Evolutionary conservation across 2,888 invertebrate genomes (phyloP), one percentile per base, ranked within the genome.

Genomic region (Drosophila dives): DNA sequence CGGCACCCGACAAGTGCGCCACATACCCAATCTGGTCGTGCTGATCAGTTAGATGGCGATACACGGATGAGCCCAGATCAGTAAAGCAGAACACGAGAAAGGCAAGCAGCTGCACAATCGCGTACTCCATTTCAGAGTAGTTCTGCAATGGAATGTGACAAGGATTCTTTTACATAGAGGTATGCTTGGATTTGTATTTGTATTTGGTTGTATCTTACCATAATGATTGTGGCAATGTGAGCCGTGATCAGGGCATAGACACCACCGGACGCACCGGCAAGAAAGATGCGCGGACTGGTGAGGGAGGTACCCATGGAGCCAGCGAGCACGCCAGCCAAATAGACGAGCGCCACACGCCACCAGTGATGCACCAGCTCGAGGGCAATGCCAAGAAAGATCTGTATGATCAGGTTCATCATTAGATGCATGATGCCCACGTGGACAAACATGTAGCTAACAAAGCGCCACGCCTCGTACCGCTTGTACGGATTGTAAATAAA

Each of bases 51-150:
- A 95, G 94, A 92, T 98, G 98, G 20, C 97, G 96, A 93, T 98
- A 99, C 38, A 99, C 95, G 0, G 99, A 98, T 15, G 97, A 96
- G 29, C 98, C 97, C 56, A 98, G 94, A 93, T 99, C 99, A 48
- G 96, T 95, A 0, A 94, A 95, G 6, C 97, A 96, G 77, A 99
- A 94, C 10, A 98, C 92, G 0, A 98, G 83, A 91, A 99, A 97
- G 26, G 98, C 95, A 10, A 97, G 91, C 32, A 99, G 94, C 89
- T 99, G 97, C 11, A 97, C 94, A 77, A 97, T 95, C 1, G 98
- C 98, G 91, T 96, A 98, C 90, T 98, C 97, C 99, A 99, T 99
- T 93, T 99, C 98, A 20, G 95, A 94, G 97, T 98, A 99, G 93
- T 99, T 99, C 97, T 98, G 64, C 11, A 79, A 72, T 38, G 94